A percentile compares a stretch with the other conserved stretches of the same genome.
phyloP scores from a whole-genome alignment of 2,888 invertebrate genomes.

The Acleris laterana region DNA sequence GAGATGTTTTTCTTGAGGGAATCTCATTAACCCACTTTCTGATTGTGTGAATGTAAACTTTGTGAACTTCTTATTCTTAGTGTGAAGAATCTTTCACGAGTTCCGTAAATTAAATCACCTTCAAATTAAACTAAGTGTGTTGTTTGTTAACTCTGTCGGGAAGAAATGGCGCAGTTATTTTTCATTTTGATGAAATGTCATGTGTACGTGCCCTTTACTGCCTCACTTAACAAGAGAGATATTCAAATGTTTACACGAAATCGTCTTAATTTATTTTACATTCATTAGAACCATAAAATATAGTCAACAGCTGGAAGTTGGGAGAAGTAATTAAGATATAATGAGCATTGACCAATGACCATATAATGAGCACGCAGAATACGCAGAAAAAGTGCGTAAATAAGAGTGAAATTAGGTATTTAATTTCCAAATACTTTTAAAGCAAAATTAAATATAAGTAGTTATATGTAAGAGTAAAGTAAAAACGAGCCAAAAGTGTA shows the following conservation, averaged over 20 bases:
- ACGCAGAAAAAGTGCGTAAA: neutral
- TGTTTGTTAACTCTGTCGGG: slow-evolving; percentile 24
- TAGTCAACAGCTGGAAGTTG: slow-evolving; percentile 44
- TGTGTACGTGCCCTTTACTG: slow-evolving; percentile 5
- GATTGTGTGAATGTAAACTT: slow-evolving; percentile 82
- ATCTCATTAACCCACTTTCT: slow-evolving; percentile 83
- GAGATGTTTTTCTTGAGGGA: slow-evolving; percentile 84
- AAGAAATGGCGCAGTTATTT: slow-evolving; percentile 20
- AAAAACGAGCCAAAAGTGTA: no score
- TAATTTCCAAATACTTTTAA: neutral
- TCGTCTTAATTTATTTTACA: slow-evolving; percentile 8
- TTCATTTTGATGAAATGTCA: slow-evolving; percentile 16
- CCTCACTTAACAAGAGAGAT: neutral
- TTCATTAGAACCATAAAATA: slow-evolving; percentile 69
- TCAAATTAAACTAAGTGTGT: slow-evolving; percentile 53
- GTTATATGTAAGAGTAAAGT: no score
- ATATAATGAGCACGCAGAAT: neutral
- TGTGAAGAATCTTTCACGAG: slow-evolving; percentile 72
- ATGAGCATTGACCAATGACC: slow-evolving; percentile 4
- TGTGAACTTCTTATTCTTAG: slow-evolving; percentile 74
- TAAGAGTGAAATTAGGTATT: neutral
- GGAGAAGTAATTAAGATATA: slow-evolving; percentile 6
- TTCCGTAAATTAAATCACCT: slow-evolving; percentile 70
- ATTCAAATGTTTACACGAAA: slow-evolving; percentile 6
- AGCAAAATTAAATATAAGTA: no score